phyloP scores from a whole-genome alignment of 2,113 vertebrate genomes.

The Pimephales promelas region DNA sequence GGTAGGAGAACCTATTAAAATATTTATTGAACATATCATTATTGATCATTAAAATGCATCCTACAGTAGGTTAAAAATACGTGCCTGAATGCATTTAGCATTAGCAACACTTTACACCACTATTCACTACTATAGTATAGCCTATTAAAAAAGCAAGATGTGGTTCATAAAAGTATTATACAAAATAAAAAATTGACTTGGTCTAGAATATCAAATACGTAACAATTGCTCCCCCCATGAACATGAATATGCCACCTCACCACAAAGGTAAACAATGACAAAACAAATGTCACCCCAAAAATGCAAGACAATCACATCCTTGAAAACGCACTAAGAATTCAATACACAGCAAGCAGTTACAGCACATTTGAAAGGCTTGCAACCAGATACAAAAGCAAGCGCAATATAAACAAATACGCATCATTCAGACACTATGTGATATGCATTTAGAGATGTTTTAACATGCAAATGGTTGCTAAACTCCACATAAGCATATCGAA shows the following conservation, averaged over 20 bases:
- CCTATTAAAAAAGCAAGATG: background rate
- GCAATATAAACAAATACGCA: background rate
- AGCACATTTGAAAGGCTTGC: background rate
- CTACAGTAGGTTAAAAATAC: background rate
- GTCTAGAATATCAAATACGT: background rate
- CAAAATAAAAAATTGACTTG: background rate
- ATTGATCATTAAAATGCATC: background rate
- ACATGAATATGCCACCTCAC: background rate
- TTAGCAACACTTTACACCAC: background rate
- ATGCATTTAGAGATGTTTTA: background rate
- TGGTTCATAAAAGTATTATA: background rate
- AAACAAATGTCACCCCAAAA: background rate
- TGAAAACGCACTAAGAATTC: background rate
- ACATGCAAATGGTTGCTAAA: background rate
- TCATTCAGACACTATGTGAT: background rate
- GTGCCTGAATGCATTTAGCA: background rate
- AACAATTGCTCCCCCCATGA: background rate
- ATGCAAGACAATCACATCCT: background rate
- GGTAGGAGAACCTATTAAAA: background rate
- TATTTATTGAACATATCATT: constrained; percentile 2
- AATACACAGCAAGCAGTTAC: background rate
- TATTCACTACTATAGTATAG: background rate
- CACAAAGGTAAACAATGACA: background rate
- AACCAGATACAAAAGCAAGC: background rate
- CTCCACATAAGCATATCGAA: background rate